These are phyloP conservation scores for human (Homo sapiens) DNA, from an alignment of 2,113 vertebrate genomes.

Conservation along the genomic window GRCh38 chr13:84515001-84515500, in stretches of 20 bases:
- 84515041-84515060: slow-evolving; percentile 62
- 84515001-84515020: slow-evolving; percentile 46
- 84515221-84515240: neutral
- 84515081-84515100: slow-evolving; percentile 1
- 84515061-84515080: slow-evolving; percentile 50
- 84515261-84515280: slow-evolving; percentile 30
- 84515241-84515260: neutral
- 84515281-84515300: slow-evolving; percentile 18
- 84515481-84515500: slow-evolving; percentile 42
- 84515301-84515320: slow-evolving; percentile 55
- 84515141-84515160: slow-evolving; percentile 46
- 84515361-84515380: slow-evolving; percentile 43
- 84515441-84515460: neutral
- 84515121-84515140: neutral
- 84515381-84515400: slow-evolving; percentile 44
- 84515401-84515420: slow-evolving; percentile 50
- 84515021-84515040: slow-evolving; percentile 38
- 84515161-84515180: neutral
- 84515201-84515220: neutral
- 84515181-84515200: neutral
- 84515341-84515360: slow-evolving; percentile 48
- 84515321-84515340: slow-evolving; percentile 43
- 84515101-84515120: slow-evolving; percentile 29
- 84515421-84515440: slow-evolving; percentile 62
- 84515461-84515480: slow-evolving; percentile 61